Conservation (phyloP, 2,888 invertebrate species). For the Acronicta aceris region DNA sequence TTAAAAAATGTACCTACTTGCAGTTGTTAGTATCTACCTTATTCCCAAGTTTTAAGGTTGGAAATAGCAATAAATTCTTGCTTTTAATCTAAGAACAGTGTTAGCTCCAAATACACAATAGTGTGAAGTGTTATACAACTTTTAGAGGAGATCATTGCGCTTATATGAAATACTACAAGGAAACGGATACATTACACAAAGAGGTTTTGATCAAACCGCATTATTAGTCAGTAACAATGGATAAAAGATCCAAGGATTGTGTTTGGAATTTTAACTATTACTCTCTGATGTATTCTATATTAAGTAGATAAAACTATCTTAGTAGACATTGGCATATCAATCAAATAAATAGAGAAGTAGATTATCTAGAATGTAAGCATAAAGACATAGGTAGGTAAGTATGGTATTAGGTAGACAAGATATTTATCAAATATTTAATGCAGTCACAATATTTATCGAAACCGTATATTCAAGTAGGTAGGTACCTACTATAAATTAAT, state of each 20-base stretch:
- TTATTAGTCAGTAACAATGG: constrained; percentile 13
- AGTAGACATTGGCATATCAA: no score
- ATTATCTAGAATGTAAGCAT: no score
- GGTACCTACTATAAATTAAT: no score
- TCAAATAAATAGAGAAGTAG: no score
- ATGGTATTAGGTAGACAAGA: no score
- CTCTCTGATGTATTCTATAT: background rate
- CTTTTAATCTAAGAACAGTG: background rate
- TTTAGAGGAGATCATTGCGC: constrained; percentile 37
- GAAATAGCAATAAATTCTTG: background rate
- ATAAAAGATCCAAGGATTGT: no score
- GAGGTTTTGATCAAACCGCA: constrained; percentile 45
- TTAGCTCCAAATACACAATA: constrained; percentile 19
- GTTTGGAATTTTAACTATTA: background rate
- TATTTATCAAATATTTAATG: no score
- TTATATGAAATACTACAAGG: constrained; percentile 47
- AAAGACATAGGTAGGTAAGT: no score
- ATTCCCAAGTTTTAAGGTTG: constrained; percentile 2
- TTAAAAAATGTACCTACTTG: constrained; percentile 12
- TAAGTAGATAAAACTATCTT: no score
- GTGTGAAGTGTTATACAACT: constrained; percentile 49
- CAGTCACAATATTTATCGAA: no score
- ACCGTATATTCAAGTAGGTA: no score
- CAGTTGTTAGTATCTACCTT: constrained; percentile 6
- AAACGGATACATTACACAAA: constrained; percentile 62